Evolutionary conservation across 2,888 invertebrate genomes (phyloP), one percentile per base, ranked within the genome.

Genomic region (Apamea monoglypha): DNA sequence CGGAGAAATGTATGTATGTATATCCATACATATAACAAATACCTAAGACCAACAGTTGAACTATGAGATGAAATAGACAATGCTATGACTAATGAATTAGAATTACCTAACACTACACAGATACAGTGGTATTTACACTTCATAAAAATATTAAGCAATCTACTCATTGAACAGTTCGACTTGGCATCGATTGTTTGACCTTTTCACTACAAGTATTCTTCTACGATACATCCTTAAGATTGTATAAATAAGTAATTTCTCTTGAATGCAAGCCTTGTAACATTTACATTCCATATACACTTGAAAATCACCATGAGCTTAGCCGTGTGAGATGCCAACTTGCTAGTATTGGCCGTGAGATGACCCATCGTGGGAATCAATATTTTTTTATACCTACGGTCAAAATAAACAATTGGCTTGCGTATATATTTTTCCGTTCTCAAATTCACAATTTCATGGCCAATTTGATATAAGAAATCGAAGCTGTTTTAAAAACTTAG

Each of bases 201-300:
- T 86, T 86, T 88, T 84, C 63, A 78, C 73, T n/a, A 71, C 68
- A 78, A 82, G 75, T n/a, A 53, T 61, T 75, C 80, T 80, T 76
- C 73, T 63, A 63, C 40, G 67, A 82, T 76, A 68, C 72, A 80
- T 85, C 76, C 80, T 80, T 74, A 64, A 64, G 72, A 70, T 81
- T 81, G 73, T 76, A 69, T 80, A 76, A 77, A 83, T 76, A 71
- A 69, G 76, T 74, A 74, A 75, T 82, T 81, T 78, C 81, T 74
- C 78, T 77, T 75, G 67, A 81, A 75, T 56, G 21, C 61, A 80
- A 73, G 69, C 83, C 86, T 86, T 88, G 79, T 78, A 63, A 67
- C 59, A 77, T 74, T 76, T 78, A 61, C 18, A 76, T 80, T 86
- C 61, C 47, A 59, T n/a, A 59, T 14, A 36, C 67, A 82, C 77